Base-by-base conservation (phyloP, 2,113 vertebrate species). In the Colius striatus region DNA sequence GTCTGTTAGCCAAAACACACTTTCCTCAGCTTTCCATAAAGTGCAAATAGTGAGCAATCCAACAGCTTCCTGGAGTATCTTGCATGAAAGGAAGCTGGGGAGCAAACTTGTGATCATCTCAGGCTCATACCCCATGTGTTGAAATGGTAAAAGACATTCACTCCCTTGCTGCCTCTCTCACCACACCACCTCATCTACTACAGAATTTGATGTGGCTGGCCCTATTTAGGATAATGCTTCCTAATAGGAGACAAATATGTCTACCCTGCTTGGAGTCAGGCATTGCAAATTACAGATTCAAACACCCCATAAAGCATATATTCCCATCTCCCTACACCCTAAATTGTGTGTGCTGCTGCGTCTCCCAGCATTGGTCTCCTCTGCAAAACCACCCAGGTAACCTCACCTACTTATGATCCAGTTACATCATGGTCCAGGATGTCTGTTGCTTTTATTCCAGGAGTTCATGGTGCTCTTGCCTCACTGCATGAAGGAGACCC, bases 221-320 rank as follows among this genome's bases (percentile, higher is more conserved):
- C 38, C 27, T 65, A 3, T 47, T 78, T n/a, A 78, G 27, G 45
- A 34, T 41, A 65, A 65, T 5, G 3, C 9, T 57, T 86, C 51
- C 62, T 27, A 5, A 68, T 6, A 8, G 47, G 13, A 79, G 6
- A 78, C 20, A 27, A 43, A 11, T 51, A 15, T 8, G 6, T 58
- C 57, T 32, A 67, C 76, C 48, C 26, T 67, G 48, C 68, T 36
- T 43, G 36, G 36, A 45, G 77, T 58, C 6, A 43, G 36, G 16
- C 0, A 0, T 4, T 36, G 36, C 29, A 66, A 86, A 61, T 13
- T 15, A 23, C 45, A 86, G 41, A 3, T 6, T 21, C 10, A 6
- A 71, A 36, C 29, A n/a, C 8, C 16, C 16, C 26, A 11, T 50
- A 27, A 6, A 30, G n/a, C 26, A 29, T 3, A 7, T 11, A 22